Conservation (phyloP, 2,113 vertebrate genomes). For the Scytalopus superciliaris region DNA sequence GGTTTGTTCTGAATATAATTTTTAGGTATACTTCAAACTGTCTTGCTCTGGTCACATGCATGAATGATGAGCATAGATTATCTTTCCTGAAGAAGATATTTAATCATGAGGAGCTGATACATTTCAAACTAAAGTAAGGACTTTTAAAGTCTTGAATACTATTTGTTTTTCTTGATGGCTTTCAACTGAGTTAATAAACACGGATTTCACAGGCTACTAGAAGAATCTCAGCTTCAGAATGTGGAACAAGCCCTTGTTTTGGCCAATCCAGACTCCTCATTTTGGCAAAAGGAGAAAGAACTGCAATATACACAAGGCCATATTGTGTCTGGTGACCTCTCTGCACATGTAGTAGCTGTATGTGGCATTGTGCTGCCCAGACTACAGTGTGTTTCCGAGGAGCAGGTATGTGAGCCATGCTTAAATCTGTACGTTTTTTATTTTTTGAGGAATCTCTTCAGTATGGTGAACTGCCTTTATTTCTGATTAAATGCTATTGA, state of each 20-base stretch:
- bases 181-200: background rate
- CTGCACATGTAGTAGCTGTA: constrained; percentile 83
- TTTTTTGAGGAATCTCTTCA: background rate
- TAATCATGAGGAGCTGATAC: constrained; percentile 86
- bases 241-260: constrained; percentile 87
- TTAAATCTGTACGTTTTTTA: background rate
- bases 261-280: constrained; percentile 80
- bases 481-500: background rate
- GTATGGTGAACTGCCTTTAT: background rate
- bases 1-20: background rate
- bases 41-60: constrained; percentile 89
- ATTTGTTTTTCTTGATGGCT: background rate
- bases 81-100: constrained; percentile 93
- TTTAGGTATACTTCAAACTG: constrained; percentile 93
- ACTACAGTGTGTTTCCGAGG: constrained; percentile 42
- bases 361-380: constrained; percentile 89
- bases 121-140: constrained; percentile 91
- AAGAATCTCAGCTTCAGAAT: constrained; percentile 86
- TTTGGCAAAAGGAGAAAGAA: constrained; percentile 83
- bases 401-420: constrained; percentile 72
- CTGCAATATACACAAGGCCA: constrained; percentile 79
- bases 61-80: constrained; percentile 93
- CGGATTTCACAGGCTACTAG: constrained; percentile 78
- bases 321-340: constrained; percentile 86
- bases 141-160: background rate